Base-by-base conservation (phyloP, 2,113 vertebrate species). In the Alectura lathami region DNA sequence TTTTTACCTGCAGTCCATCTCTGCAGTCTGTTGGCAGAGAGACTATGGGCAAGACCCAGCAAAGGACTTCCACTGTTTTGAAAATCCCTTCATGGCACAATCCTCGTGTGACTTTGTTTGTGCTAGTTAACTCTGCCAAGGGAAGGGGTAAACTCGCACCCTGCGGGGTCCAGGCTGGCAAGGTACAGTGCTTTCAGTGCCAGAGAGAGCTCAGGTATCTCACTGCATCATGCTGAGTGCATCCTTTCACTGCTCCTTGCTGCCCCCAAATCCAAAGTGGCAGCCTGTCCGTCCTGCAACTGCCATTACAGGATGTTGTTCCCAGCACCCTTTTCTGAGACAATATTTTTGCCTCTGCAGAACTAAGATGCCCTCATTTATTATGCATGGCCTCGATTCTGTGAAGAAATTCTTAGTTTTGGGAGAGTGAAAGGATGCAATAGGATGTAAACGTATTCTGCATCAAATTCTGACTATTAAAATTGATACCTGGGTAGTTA, bases 151-250 rank as follows among this genome's bases (percentile, higher is more conserved):
- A 54, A 15, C 20, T 56, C 21, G 36, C 16, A 21, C 16, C 21
- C 47, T 30, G 24, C 6, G 40, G 27, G 26, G 13, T 68, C 23
- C 54, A 26, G 47, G 27, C 72, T 45, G 38, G 8, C 22, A 23
- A 43, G 17, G 8, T 27, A 21, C 17, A 32, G 54, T 30, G 63
- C 23, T 38, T 9, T 47, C n/a, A 21, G 29, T 34, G 40, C 38
- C 29, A 40, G 63, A 40, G 9, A 0, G 2, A 16, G 23, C 24
- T 32, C 22, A 13, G 30, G 20, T 48, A n/a, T 36, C 50, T 64
- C 36, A 23, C 56, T n/a, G 14, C 26, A 8, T n/a, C 23, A 38
- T 6, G 10, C n/a, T 13, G 26, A 50, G 53, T 0, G 0, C 8
- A 6, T 56, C 11, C 30, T 14, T 36, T 34, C 8, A 68, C 8